Base-by-base conservation (phyloP, 2,797 vertebrate genomes). In the Pyrocephalus nanus region DNA sequence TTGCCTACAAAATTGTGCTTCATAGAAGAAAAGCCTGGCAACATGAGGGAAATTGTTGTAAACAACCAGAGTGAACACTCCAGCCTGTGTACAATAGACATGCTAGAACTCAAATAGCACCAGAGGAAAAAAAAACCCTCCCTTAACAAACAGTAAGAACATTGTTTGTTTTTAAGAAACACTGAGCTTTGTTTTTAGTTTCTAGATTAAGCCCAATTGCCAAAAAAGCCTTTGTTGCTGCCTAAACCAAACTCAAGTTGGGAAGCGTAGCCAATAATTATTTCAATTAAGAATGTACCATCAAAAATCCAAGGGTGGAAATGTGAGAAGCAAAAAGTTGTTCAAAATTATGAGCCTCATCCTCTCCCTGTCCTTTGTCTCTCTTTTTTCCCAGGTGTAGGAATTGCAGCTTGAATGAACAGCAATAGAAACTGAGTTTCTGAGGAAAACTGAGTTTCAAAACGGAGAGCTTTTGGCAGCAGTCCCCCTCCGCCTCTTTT, bases 141-240 rank as follows among this genome's bases (percentile, higher is more conserved):
- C 71, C 67, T 90, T 91, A 80, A 84, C 70, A 95, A 90, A 93
- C 93, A 95, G 57, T 84, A 90, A 69, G 76, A 93, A 86, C 85
- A 66, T 86, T 93, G 92, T 92, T 92, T 93, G 47, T 58, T 95
- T 94, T 95, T 90, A 90, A 96, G 95, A 92, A 94, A 88, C 76
- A 83, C 53, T 76, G 82, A 84, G 83, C 90, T 79, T 95, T 90
- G 79, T 95, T 94, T 91, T 92, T 82, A 60, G 76, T 76, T 91
- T 92, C 70, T 92, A 91, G 55, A 86, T 83, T 70, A 93, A 96
- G 62, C 66, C 36, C 32, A 89, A 15, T 76, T 93, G 86, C 92
- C 79, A 90, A 90, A 90, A 92, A 94, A 86, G 45, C 70, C 34
- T 92, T 82, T 81, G 70, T 95, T 71, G 43, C 70, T 90, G 82